Base-by-base conservation (phyloP, 1,140 invertebrate genomes). In the Eumaeus atala region DNA sequence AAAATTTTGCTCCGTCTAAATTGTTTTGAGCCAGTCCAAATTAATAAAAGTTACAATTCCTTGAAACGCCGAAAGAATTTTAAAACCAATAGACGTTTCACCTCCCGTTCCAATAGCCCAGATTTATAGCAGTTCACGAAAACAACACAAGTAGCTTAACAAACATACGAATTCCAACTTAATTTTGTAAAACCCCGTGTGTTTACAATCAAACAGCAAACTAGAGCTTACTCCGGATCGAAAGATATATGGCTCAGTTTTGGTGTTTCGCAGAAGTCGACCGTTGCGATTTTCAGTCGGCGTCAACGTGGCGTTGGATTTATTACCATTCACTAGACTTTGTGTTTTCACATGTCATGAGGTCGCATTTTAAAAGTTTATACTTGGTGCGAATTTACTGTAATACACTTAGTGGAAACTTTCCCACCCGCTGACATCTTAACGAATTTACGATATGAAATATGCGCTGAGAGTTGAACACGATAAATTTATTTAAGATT, bases 201-300 rank as follows among this genome's bases (percentile, higher is more conserved):
- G 62, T 64, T 67, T 70, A 63, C 56, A 70, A 64, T 62, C 51
- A 61, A 65, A 59, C 54, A 56, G 56, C 55, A 51, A 66, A 67
- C 59, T 66, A 67, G 59, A 72, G 65, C 68, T 67, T 72, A 72
- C 68, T 62, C 61, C 65, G 61, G 67, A 77, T 65, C 69, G 70
- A 73, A 82, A 77, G 78, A 82, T 79, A 77, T 77, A 79, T 78
- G 72, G 62, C 73, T 62, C 64, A 74, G 76, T 82, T 82, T 82
- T 73, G 78, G 75, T 79, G 69, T 79, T 82, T 66, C 66, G 64
- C 63, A 62, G 67, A 70, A 77, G 66, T 79, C 75, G 66, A 53
- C 65, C 74, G 66, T 71, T 66, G 62, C 70, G 71, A 74, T 70
- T 74, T 76, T 67, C 71, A 70, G 71, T 54, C 57, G 64, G 64